Conservation (phyloP, 92 coral and sea anemone species). For the Palythoa caribaeorum region DNA sequence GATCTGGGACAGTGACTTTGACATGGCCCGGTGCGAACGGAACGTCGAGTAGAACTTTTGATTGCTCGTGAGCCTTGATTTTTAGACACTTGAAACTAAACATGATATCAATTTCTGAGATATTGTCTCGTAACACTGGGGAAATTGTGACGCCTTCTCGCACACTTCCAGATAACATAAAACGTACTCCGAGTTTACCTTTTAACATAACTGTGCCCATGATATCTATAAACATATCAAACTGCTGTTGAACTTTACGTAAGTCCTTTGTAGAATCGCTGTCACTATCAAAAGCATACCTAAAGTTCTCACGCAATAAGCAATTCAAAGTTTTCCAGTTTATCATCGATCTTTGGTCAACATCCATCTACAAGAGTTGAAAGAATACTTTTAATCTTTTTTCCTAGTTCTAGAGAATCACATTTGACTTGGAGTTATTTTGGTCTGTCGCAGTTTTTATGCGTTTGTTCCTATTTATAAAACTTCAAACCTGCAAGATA, state of each 20-base stretch:
- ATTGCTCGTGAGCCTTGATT: not conserved
- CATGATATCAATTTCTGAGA: not conserved
- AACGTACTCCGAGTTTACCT: not conserved
- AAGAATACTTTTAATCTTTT: too few species aligned
- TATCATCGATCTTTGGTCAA: not conserved
- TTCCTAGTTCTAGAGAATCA: too few species aligned
- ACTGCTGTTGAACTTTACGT: not conserved
- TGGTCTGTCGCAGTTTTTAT: too few species aligned
- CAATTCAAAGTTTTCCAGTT: slow-evolving; percentile 16
- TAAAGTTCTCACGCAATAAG: not conserved
- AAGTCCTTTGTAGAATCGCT: not conserved
- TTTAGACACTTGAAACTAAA: slow-evolving; percentile 30
- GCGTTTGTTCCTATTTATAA: too few species aligned
- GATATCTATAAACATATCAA: not conserved
- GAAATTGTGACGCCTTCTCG: slow-evolving; percentile 15
- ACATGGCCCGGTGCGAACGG: slow-evolving; percentile 30
- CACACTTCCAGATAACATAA: not conserved
- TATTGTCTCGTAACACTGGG: not conserved
- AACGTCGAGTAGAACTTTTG: not conserved
- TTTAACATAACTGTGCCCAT: not conserved
- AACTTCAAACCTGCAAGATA: too few species aligned
- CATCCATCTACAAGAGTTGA: too few species aligned
- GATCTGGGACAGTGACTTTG: not conserved
- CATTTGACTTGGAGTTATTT: too few species aligned
- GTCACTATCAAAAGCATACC: too few species aligned